Percentiles rank a stretch among this genome's conserved stretches.
Conservation (phyloP, 1,140 invertebrate genomes). For the Drosophila triauraria region DNA sequence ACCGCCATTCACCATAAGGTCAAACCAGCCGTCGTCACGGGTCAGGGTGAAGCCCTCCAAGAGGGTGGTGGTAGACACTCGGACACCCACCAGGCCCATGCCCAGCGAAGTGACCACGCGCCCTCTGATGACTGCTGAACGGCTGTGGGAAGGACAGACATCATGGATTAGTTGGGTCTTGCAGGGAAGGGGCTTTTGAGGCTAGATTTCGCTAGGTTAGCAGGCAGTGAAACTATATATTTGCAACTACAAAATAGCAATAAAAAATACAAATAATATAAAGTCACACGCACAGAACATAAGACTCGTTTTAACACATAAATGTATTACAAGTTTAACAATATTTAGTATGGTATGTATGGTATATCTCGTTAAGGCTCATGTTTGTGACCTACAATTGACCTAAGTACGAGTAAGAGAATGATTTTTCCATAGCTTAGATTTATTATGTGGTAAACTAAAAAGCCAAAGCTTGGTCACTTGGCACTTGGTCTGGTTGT, state of each 20-base stretch:
- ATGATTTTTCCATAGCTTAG: slow-evolving; percentile 64
- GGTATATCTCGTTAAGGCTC: slow-evolving; percentile 45
- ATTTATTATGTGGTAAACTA: slow-evolving; percentile 58
- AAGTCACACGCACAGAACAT: slow-evolving; percentile 82
- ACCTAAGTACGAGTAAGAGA: slow-evolving; percentile 54
- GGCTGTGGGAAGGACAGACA: slow-evolving; percentile 87
- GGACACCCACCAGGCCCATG: slow-evolving; percentile 96
- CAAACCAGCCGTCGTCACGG: slow-evolving; percentile 96
- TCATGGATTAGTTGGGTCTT: slow-evolving; percentile 61
- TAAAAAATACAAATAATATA: slow-evolving; percentile 72
- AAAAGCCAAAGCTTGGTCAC: slow-evolving; percentile 54
- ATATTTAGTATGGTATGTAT: slow-evolving; percentile 57
- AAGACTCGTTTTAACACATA: slow-evolving; percentile 80
- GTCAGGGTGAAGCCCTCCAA: slow-evolving; percentile 97
- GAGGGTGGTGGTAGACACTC: slow-evolving; percentile 95
- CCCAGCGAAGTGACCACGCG: slow-evolving; percentile 95
- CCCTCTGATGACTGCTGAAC: slow-evolving; percentile 97
- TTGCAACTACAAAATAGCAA: slow-evolving; percentile 71
- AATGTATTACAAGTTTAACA: slow-evolving; percentile 81
- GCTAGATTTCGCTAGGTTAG: slow-evolving; percentile 45
- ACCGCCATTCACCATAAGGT: slow-evolving; percentile 98
- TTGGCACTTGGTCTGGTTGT: slow-evolving; percentile 58
- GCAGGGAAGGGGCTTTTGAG: slow-evolving; percentile 34
- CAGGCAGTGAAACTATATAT: slow-evolving; percentile 63
- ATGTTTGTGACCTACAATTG: slow-evolving; percentile 70